These are phyloP conservation scores for Bujurquina vittata DNA, from an alignment of 2,113 vertebrate genomes.

Conservation along the genomic window DNA sequence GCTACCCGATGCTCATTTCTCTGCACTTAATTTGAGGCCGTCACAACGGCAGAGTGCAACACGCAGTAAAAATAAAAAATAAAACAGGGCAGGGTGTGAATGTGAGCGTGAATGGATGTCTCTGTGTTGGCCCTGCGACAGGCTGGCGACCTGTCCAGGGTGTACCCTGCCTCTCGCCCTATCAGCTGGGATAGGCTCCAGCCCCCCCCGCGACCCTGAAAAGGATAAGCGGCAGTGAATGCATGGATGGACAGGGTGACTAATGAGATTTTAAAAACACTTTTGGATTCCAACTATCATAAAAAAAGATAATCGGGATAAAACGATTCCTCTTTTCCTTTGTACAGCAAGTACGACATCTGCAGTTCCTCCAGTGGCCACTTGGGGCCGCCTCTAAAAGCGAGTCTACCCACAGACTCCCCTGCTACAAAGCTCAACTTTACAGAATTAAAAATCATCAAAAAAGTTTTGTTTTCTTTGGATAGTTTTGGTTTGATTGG, in stretches of 20 bases:
- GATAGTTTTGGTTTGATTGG: background rate
- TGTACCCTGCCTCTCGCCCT: no score
- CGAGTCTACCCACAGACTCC: fast-evolving
- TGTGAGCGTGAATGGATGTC: no score
- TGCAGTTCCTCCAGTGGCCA: background rate
- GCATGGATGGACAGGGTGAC: no score
- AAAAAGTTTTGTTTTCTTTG: no score
- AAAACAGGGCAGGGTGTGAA: background rate
- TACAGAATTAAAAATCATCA: no score
- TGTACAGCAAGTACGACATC: background rate
- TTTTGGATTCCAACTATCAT: background rate
- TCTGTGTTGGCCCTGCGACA: no score
- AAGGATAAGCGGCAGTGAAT: no score
- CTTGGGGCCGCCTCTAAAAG: fast-evolving
- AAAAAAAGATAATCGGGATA: background rate
- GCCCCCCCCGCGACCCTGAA: no score
- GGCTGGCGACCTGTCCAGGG: no score
- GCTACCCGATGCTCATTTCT: background rate
- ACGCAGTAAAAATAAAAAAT: background rate
- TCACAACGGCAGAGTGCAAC: background rate
- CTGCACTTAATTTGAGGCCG: background rate
- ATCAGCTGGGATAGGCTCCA: no score
- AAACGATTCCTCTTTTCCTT: background rate
- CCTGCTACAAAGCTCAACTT: background rate
- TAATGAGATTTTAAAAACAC: background rate